Conservation (phyloP, 2,797 vertebrate species). For the Acipenser oxyrinchus region DNA sequence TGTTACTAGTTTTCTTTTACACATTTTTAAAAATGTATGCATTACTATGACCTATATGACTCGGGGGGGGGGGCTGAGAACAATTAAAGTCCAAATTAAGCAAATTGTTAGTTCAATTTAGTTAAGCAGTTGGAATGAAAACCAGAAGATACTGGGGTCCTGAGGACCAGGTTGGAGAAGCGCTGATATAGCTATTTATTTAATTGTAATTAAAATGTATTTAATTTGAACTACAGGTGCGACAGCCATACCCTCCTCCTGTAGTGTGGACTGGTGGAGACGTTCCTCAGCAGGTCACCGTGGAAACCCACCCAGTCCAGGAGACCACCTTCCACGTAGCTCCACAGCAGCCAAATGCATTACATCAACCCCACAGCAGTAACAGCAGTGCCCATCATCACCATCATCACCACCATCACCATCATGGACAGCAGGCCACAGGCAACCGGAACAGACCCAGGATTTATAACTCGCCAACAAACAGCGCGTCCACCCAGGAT, state of each 20-base stretch:
- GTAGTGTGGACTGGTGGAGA: slow-evolving; percentile 91
- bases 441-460: slow-evolving; percentile 89
- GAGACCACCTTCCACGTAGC: slow-evolving; percentile 98
- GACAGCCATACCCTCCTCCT: slow-evolving; percentile 90
- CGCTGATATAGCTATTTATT: neutral
- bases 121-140: no score
- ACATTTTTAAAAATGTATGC: no score
- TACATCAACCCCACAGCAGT: slow-evolving; percentile 78
- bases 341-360: slow-evolving; percentile 92
- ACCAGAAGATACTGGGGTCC: no score
- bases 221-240: slow-evolving; percentile 57
- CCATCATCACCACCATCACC: slow-evolving; percentile 71
- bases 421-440: slow-evolving; percentile 91
- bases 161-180: no score
- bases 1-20: no score
- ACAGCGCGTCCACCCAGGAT: slow-evolving; percentile 99
- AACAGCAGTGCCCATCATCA: slow-evolving; percentile 73
- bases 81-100: no score
- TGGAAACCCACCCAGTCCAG: slow-evolving; percentile 97
- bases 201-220: neutral
- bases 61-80: no score
- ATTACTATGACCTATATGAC: no score
- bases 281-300: slow-evolving; percentile 83
- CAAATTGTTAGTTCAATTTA: no score
- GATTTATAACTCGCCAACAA: slow-evolving; percentile 97